phyloP scores from a whole-genome alignment of 2,113 vertebrate genomes.

The Panthera tigris region DNA sequence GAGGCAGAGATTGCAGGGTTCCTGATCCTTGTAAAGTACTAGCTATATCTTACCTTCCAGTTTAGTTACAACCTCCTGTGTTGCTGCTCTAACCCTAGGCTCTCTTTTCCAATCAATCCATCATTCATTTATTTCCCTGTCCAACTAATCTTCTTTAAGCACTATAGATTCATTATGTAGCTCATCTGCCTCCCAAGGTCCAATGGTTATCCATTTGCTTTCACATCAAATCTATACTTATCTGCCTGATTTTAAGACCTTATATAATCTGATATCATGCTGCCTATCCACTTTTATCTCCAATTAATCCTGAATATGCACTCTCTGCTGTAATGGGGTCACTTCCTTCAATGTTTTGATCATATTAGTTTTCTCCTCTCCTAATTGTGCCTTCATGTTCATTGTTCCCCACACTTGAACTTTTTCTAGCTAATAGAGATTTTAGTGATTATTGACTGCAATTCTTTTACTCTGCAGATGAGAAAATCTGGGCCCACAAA shows the following conservation, averaged over 20 bases:
- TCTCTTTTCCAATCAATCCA: neutral
- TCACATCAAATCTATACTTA: conserved; percentile 11
- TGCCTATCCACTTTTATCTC: neutral
- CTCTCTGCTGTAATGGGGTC: neutral
- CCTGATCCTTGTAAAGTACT: neutral
- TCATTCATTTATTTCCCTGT: neutral
- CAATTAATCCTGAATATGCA: neutral
- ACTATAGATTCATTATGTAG: neutral
- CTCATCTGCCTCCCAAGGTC: neutral
- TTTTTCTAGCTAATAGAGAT: neutral
- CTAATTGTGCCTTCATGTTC: neutral
- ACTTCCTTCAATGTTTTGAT: neutral
- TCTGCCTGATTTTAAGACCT: neutral
- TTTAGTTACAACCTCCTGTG: neutral
- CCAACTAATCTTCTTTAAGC: conserved; percentile 12
- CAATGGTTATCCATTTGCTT: neutral
- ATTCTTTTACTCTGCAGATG: neutral
- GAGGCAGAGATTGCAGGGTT: neutral
- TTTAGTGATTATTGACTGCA: neutral
- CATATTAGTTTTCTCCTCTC: neutral
- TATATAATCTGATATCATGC: neutral
- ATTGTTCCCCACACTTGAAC: neutral
- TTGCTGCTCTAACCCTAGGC: neutral
- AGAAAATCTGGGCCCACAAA: neutral
- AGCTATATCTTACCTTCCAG: neutral